These are phyloP conservation scores for Oscheius sp. DNA, from an alignment of 2,888 invertebrate species.

Conservation along the genomic window DNA sequence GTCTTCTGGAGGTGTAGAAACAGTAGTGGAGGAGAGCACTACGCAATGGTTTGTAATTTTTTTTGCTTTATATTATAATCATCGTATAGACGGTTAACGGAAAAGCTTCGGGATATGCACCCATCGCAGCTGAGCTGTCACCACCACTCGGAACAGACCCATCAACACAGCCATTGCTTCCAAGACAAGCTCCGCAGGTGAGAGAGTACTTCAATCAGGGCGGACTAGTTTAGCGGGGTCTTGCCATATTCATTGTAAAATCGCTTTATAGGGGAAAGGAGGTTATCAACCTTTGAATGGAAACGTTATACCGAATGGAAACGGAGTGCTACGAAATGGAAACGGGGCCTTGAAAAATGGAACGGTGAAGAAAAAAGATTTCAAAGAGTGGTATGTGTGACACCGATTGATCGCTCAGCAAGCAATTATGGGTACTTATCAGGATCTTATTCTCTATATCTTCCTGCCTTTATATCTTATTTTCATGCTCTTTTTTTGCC, in stretches of 20 bases:
- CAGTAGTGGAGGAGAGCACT: constrained; percentile 52
- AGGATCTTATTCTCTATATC: constrained; percentile 22
- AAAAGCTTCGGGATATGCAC: constrained; percentile 58
- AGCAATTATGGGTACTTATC: constrained; percentile 22
- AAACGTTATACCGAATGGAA: constrained; percentile 49
- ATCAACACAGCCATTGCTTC: constrained; percentile 46
- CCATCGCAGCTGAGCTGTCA: constrained; percentile 63
- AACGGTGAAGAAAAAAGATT: constrained; percentile 63
- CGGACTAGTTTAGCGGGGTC: neutral
- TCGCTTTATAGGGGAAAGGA: constrained; percentile 49
- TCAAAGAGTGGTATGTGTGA: constrained; percentile 69
- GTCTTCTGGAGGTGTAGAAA: constrained; percentile 60
- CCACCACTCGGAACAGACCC: constrained; percentile 59
- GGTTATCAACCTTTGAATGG: constrained; percentile 63
- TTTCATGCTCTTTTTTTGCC: neutral
- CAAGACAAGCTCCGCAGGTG: constrained; percentile 47
- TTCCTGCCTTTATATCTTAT: constrained; percentile 19
- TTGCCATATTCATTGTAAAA: neutral
- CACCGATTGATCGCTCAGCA: neutral
- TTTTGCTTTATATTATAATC: no score
- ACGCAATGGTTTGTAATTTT: constrained; percentile 57
- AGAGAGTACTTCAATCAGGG: no score
- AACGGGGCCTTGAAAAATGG: constrained; percentile 41
- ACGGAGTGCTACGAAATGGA: constrained; percentile 42
- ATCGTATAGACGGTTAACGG: constrained; percentile 27